Evolutionary conservation across 2,113 vertebrate species (phyloP).

Genomic region (Triplophysa dalaica): DNA sequence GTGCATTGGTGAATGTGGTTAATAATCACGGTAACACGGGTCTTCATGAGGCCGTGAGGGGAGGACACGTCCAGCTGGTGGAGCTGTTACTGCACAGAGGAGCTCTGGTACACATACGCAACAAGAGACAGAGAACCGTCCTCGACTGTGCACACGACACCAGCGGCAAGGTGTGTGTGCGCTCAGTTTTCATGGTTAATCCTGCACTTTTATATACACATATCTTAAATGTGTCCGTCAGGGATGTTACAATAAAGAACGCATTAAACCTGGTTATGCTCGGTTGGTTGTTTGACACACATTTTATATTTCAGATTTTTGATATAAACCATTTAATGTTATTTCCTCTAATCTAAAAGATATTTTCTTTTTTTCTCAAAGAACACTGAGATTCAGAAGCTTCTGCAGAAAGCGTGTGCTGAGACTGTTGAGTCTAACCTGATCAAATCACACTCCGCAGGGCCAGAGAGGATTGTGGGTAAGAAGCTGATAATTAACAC

Average conservation of each 20-base stretch:
- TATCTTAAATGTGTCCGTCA: too few relatives aligned
- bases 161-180: slow-evolving; percentile 68
- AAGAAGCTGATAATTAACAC: slow-evolving; percentile 42
- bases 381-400: slow-evolving; percentile 86
- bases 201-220: too few relatives aligned
- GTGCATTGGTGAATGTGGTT: slow-evolving; percentile 78
- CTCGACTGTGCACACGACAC: slow-evolving; percentile 84
- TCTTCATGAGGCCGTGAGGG: slow-evolving; percentile 84
- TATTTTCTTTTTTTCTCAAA: slow-evolving; percentile 54
- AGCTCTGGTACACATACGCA: slow-evolving; percentile 72
- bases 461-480: slow-evolving; percentile 68
- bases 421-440: slow-evolving; percentile 66
- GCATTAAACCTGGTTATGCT: too few relatives aligned
- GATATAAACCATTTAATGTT: too few relatives aligned
- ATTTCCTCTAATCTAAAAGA: not conserved
- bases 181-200: too few relatives aligned
- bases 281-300: too few relatives aligned
- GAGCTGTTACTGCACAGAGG: slow-evolving; percentile 81
- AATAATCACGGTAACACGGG: slow-evolving; percentile 87
- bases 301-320: too few relatives aligned
- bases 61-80: slow-evolving; percentile 75
- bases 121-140: slow-evolving; percentile 80
- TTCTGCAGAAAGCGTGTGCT: slow-evolving; percentile 79
- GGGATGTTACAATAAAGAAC: too few relatives aligned
- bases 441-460: slow-evolving; percentile 67